phyloP scores from a whole-genome alignment of 2,888 invertebrate species.

The Cryptus viduatorius region DNA sequence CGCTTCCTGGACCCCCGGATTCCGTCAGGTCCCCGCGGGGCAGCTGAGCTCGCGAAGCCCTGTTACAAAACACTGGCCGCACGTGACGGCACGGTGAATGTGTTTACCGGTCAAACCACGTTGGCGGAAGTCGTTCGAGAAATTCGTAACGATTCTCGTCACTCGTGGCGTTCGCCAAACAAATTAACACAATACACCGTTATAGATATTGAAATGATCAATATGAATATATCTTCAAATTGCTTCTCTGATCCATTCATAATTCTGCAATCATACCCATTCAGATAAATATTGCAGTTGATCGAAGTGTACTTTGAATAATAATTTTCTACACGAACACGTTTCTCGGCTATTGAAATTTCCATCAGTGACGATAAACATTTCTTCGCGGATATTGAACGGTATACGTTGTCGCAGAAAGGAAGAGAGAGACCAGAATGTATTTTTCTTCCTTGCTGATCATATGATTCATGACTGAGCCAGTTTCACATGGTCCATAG shows the following conservation, averaged over 20 bases:
- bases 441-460: constrained; percentile 73
- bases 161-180: constrained; percentile 13
- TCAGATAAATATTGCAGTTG: not conserved
- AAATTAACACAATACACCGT: constrained; percentile 11
- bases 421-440: not conserved
- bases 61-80: constrained; percentile 51
- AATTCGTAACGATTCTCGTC: constrained; percentile 42
- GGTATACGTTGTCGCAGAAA: constrained; percentile 71
- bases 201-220: not conserved
- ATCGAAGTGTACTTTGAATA: not conserved
- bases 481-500: constrained; percentile 69
- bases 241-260: not conserved
- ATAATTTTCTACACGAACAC: not conserved
- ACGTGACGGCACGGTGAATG: constrained; percentile 68
- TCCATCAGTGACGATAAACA: not conserved
- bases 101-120: constrained; percentile 56
- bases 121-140: constrained; percentile 65
- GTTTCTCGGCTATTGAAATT: not conserved
- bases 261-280: not conserved
- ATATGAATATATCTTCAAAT: not conserved
- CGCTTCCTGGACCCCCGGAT: constrained; percentile 68
- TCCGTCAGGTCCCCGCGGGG: constrained; percentile 67
- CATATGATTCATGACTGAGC: constrained; percentile 81
- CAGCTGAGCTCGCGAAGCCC: constrained; percentile 70
- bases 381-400: constrained; percentile 35